These are phyloP conservation scores for Stylophora pistillata DNA, from an alignment of 64 coral and sea anemone species.

Conservation along the genomic window DNA sequence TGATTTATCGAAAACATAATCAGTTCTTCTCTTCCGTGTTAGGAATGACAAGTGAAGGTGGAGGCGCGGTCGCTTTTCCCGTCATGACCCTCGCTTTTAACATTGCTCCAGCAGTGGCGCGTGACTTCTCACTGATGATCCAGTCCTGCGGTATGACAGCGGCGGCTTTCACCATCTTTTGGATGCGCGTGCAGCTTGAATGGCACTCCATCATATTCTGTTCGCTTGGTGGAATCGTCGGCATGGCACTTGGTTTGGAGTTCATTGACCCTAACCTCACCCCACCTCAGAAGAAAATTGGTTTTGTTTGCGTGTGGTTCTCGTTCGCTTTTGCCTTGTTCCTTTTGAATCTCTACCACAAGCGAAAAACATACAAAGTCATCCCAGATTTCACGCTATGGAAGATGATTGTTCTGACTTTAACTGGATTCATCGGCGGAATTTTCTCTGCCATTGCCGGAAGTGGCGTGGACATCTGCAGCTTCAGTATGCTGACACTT, in stretches of 20 bases:
- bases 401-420: conserved; percentile 58
- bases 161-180: conserved; percentile 84
- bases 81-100: conserved; percentile 81
- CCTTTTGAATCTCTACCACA: conserved; percentile 76
- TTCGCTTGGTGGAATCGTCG: conserved; percentile 67
- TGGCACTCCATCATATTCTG: conserved; percentile 74
- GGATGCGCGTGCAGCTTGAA: conserved; percentile 79
- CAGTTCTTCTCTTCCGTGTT: neutral
- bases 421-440: conserved; percentile 70
- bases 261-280: conserved; percentile 82
- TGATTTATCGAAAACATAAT: too few relatives aligned
- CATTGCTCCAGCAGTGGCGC: conserved; percentile 64
- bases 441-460: conserved; percentile 76
- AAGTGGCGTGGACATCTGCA: conserved; percentile 83
- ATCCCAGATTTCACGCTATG: conserved; percentile 79
- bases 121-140: conserved; percentile 85
- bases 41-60: conserved; percentile 96
- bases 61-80: conserved; percentile 73
- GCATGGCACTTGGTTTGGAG: conserved; percentile 68
- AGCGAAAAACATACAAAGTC: conserved; percentile 63
- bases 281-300: conserved; percentile 83
- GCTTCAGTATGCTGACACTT: conserved; percentile 79
- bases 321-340: conserved; percentile 84
- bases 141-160: conserved; percentile 89
- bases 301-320: conserved; percentile 87